Percentiles rank a stretch among this genome's conserved stretches.
These are phyloP conservation scores for Bibio marci DNA, from an alignment of 2,888 invertebrate species.

Conservation along the genomic window DNA sequence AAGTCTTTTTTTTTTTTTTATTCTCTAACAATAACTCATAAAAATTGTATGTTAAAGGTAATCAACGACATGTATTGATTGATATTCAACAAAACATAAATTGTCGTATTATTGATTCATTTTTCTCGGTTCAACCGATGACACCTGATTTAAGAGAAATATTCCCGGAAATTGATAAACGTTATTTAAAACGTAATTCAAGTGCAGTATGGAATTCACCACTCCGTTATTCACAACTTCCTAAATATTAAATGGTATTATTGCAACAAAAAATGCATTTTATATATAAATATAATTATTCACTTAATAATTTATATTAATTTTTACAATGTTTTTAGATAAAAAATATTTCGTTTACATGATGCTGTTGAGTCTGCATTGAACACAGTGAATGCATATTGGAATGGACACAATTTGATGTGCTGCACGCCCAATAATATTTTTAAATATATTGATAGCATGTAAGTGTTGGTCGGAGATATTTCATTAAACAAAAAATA, in stretches of 20 bases:
- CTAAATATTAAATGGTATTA: constrained; percentile 23
- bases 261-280: too few species aligned
- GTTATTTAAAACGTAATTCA: constrained; percentile 48
- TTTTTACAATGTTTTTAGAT: too few species aligned
- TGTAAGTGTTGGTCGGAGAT: too few species aligned
- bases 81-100: constrained; percentile 30
- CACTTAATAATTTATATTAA: too few species aligned
- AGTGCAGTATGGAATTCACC: constrained; percentile 61
- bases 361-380: too few species aligned
- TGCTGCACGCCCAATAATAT: too few species aligned
- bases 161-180: constrained; percentile 48
- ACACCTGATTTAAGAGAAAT: constrained; percentile 48
- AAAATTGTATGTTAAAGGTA: constrained; percentile 16
- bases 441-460: too few species aligned
- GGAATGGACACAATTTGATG: too few species aligned
- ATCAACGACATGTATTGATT: constrained; percentile 31
- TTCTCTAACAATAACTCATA: not conserved
- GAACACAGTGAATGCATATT: too few species aligned
- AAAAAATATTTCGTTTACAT: too few species aligned
- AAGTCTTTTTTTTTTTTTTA: constrained; percentile 12
- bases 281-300: too few species aligned
- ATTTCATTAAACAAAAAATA: too few species aligned
- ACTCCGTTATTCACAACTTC: constrained; percentile 41
- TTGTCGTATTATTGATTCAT: constrained; percentile 32
- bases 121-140: constrained; percentile 42